These are phyloP conservation scores for Agrochola macilenta DNA, from an alignment of 2,888 invertebrate species.

Conservation along the genomic window DNA sequence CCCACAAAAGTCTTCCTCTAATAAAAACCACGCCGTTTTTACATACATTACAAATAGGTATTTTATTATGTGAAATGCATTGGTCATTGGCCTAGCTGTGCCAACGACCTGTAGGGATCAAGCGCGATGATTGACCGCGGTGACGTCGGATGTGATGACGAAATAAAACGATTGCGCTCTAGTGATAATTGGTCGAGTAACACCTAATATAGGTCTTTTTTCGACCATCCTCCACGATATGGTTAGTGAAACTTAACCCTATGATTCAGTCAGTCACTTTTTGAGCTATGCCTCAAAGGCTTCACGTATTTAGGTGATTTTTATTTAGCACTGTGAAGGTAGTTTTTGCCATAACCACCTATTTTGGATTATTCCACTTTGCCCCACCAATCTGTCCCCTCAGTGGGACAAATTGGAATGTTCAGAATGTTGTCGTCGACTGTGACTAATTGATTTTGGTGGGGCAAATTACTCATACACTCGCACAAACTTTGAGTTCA, in stretches of 20 bases:
- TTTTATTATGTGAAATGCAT: conserved; percentile 59
- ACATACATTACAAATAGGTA: conserved; percentile 44
- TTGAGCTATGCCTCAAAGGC: not conserved
- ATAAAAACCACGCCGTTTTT: conserved; percentile 46
- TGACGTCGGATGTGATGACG: conserved; percentile 58
- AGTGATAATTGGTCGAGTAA: conserved; percentile 43
- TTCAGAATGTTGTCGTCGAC: not conserved
- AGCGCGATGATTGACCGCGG: conserved; percentile 69
- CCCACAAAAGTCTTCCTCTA: conserved; percentile 14
- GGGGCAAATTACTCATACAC: no score
- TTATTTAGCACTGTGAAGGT: not conserved
- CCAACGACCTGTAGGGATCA: conserved; percentile 77
- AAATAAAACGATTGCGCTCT: conserved; percentile 58
- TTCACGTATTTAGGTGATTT: not conserved
- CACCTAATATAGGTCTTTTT: not conserved
- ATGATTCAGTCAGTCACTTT: not conserved
- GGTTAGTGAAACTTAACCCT: not conserved
- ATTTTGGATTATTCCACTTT: not conserved
- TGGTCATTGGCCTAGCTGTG: conserved; percentile 71
- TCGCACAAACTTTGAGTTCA: not conserved
- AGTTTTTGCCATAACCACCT: not conserved
- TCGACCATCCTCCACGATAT: not conserved
- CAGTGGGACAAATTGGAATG: not conserved
- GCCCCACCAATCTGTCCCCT: no score
- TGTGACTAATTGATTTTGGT: no score